These are phyloP conservation scores for Armadillidium nasatum DNA, from an alignment of 1,140 invertebrate species.

Conservation along the genomic window DNA sequence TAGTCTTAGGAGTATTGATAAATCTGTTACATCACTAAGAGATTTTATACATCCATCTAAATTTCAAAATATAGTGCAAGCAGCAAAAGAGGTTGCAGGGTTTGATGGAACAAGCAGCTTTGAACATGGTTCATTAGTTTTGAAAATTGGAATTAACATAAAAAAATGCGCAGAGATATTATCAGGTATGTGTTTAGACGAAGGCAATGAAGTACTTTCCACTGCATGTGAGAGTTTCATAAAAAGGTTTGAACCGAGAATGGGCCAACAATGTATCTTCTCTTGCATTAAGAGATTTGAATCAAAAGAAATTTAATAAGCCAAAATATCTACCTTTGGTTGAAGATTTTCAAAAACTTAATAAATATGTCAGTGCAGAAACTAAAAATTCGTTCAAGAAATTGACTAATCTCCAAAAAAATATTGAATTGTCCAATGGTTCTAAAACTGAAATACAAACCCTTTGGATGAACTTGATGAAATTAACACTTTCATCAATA, in stretches of 20 bases:
- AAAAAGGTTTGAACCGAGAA: not conserved
- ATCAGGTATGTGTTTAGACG: not conserved
- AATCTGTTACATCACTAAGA: not conserved
- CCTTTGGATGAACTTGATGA: not conserved
- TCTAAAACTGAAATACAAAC: not conserved
- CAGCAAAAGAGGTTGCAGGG: not conserved
- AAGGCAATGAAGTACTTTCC: not conserved
- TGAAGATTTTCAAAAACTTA: not conserved
- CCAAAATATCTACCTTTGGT: not conserved
- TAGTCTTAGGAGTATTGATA: not conserved
- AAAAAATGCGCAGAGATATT: slow-evolving; percentile 14
- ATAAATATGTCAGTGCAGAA: not conserved
- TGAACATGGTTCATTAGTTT: not conserved
- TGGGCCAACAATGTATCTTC: not conserved
- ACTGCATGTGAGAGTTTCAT: not conserved
- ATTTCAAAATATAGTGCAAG: not conserved
- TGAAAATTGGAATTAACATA: not conserved
- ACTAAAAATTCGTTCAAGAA: not conserved
- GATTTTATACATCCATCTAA: not conserved
- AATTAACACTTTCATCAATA: not conserved
- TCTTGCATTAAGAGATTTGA: not conserved
- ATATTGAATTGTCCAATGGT: not conserved
- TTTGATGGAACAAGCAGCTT: not conserved
- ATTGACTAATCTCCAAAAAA: not conserved
- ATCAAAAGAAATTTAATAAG: slow-evolving; percentile 5